These are phyloP conservation scores for Zapus hudsonius DNA, from an alignment of 2,113 vertebrate species.

Conservation along the genomic window DNA sequence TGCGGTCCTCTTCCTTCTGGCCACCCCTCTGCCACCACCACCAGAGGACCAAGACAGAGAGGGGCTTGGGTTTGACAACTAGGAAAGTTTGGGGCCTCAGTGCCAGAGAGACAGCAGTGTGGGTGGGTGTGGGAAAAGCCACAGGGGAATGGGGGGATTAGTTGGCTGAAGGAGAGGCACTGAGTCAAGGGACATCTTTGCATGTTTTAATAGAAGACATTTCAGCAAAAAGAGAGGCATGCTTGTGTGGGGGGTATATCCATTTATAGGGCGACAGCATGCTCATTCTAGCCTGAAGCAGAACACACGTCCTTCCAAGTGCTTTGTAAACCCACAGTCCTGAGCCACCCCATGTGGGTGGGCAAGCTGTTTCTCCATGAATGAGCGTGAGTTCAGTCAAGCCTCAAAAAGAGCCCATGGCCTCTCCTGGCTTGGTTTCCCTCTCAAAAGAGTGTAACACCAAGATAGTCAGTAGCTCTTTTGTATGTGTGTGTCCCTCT, in stretches of 20 bases:
- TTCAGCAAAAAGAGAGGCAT: not conserved
- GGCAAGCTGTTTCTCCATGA: not conserved
- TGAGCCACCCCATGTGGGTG: not conserved
- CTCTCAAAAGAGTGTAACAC: not conserved
- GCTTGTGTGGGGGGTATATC: not conserved
- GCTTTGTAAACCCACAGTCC: not conserved
- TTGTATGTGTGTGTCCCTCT: not conserved
- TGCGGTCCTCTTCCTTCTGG: not conserved
- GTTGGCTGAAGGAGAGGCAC: not conserved
- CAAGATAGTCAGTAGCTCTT: too few species aligned
- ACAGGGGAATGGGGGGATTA: not conserved
- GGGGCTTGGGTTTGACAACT: not conserved
- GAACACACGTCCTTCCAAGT: accelerated
- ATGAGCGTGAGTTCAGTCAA: not conserved
- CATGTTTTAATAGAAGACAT: not conserved
- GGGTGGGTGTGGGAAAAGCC: not conserved
- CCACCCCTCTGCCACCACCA: not conserved
- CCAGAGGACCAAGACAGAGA: not conserved
- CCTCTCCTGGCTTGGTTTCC: not conserved
- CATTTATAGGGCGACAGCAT: accelerated
- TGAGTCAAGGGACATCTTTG: not conserved
- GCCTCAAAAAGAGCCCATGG: not conserved
- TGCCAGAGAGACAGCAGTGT: too few species aligned
- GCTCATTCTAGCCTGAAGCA: not conserved
- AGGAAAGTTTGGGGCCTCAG: not conserved